Base-by-base conservation (phyloP, 2,113 vertebrate genomes). In the Proteles cristata region DNA sequence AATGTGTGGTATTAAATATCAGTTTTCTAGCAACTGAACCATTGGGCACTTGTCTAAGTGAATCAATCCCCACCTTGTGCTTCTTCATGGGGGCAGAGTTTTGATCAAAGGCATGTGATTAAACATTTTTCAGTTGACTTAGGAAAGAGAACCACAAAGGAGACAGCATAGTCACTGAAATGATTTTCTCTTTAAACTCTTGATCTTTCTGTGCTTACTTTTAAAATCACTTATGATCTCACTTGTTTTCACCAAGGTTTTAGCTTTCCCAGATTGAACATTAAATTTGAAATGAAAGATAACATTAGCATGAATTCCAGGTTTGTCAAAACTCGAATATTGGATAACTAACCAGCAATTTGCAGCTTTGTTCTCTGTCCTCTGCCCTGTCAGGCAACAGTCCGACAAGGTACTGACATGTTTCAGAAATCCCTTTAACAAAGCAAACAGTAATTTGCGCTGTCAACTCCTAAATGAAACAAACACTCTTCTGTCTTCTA, bases 121-220 rank as follows among this genome's bases (percentile, higher is more conserved):
- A 96, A 90, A 87, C 43, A 93, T 55, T 74, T 94, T 94, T 90
- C 45, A 71, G 48, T 43, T 90, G 53, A 77, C 58, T 76, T 80
- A 66, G 71, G 50, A 94, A 77, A 92, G 80, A 97, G 88, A 96
- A 84, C 12, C 73, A 92, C n/a, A 17, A 12, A 58, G 21, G 11
- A 97, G 76, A 94, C 58, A 25, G 2, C 86, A 43, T 48, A 83
- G 71, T 68, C 97, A 94, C 96, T 82, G 80, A 69, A 93, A 88
- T 86, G 48, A 87, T 83, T 94, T 96, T 96, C 83, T 91, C 94
- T 91, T 94, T 74, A 90, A 97, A 84, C 53, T 91, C 76, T 96
- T 68, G 15, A 94, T 91, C 96, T 97, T 96, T 84, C 84, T 93
- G 87, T 84, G 2, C 58, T 89, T 86, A 73, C 85, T 94, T 95